phyloP scores from a whole-genome alignment of 2,888 invertebrate genomes.

The Polyploca ridens region DNA sequence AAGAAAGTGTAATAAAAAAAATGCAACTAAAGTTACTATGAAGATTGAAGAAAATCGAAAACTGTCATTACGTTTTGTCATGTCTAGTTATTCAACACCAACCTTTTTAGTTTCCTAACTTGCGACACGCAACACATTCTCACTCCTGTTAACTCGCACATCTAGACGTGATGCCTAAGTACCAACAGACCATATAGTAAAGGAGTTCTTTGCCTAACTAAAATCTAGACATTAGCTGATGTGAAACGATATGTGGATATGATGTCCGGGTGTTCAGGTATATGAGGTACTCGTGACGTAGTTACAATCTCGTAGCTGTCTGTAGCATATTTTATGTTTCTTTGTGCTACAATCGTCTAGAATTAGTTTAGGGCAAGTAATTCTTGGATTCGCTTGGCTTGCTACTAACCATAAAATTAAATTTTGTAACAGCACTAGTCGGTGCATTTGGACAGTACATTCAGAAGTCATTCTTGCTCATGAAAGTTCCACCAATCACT shows the following conservation, averaged over 20 bases:
- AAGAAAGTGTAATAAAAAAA: too few relatives aligned
- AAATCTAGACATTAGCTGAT: conserved; percentile 30
- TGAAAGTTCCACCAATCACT: too few relatives aligned
- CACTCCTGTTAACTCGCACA: conserved; percentile 18
- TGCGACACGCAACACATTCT: neutral
- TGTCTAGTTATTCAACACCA: neutral
- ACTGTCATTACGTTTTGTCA: too few relatives aligned
- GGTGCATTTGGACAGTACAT: too few relatives aligned
- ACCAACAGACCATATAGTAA: conserved; percentile 46
- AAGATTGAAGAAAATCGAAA: neutral
- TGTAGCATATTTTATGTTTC: too few relatives aligned
- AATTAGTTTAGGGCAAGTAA: too few relatives aligned
- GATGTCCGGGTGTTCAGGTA: conserved; percentile 44
- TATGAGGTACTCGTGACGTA: conserved; percentile 11
- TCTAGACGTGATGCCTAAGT: conserved; percentile 24
- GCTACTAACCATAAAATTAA: too few relatives aligned
- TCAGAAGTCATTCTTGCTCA: too few relatives aligned
- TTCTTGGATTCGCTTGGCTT: too few relatives aligned
- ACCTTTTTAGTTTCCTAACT: neutral
- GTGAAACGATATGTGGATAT: conserved; percentile 27
- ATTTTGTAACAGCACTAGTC: too few relatives aligned
- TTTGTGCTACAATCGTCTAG: too few relatives aligned
- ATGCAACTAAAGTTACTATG: neutral
- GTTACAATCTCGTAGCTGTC: neutral
- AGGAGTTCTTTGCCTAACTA: conserved; percentile 26